A percentile compares a stretch with the other conserved stretches of the same genome.
Evolutionary conservation across 2,888 invertebrate species (phyloP).

Genomic region (Timema cristinae): DNA sequence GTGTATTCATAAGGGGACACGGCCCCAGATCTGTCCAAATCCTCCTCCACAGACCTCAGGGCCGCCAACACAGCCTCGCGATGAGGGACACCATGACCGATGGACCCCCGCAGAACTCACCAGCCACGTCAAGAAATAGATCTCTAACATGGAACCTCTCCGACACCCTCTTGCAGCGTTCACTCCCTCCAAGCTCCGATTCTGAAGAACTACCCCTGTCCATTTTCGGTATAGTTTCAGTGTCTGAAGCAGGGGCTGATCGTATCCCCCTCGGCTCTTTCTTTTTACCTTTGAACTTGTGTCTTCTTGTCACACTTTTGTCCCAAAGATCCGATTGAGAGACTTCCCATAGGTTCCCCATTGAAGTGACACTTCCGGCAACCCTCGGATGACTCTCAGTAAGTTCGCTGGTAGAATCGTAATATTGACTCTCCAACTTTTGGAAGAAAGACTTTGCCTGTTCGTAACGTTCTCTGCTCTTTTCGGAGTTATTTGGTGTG

Average conservation of each 20-base stretch:
- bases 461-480: conserved; percentile 51
- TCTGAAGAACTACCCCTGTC: neutral
- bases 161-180: conserved; percentile 44
- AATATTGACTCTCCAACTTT: conserved; percentile 48
- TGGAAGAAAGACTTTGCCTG: conserved; percentile 51
- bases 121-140: conserved; percentile 48
- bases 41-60: conserved; percentile 52
- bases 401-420: conserved; percentile 23
- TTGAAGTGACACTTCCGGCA: no score
- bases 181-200: conserved; percentile 25
- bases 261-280: neutral
- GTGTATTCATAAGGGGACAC: conserved; percentile 11
- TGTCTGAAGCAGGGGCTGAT: neutral
- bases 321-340: neutral
- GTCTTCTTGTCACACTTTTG: no score
- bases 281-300: neutral
- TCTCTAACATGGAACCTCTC: conserved; percentile 53
- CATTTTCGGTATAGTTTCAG: neutral
- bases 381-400: neutral
- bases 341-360: neutral
- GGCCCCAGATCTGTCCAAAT: conserved; percentile 22
- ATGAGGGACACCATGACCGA: conserved; percentile 52
- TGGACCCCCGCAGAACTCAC: conserved; percentile 42
- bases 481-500: conserved; percentile 13
- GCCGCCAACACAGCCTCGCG: conserved; percentile 53